Conservation (phyloP, 2,797 vertebrate species). For the Smutsia temminckii region DNA sequence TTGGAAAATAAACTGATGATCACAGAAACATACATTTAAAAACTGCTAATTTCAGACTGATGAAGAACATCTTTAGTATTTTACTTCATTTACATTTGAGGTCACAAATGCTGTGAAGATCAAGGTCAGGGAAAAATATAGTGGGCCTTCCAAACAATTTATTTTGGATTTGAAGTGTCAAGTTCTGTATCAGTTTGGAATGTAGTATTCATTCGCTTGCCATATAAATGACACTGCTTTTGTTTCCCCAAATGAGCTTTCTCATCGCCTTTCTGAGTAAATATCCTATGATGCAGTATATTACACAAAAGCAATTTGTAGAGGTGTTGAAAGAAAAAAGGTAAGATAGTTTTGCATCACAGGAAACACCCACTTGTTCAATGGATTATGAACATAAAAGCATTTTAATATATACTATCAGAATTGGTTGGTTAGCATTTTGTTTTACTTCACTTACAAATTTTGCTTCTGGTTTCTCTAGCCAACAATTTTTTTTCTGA, state of each 20-base stretch:
- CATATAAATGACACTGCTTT: slow-evolving; percentile 72
- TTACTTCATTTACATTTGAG: slow-evolving; percentile 76
- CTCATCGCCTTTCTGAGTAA: slow-evolving; percentile 62
- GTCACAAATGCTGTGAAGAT: slow-evolving; percentile 72
- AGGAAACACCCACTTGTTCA: slow-evolving; percentile 57
- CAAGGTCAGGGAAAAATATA: slow-evolving; percentile 73
- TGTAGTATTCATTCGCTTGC: slow-evolving; percentile 59
- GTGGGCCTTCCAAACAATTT: slow-evolving; percentile 75
- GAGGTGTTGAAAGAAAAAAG: slow-evolving; percentile 58
- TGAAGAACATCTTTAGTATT: slow-evolving; percentile 55
- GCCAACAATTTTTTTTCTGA: slow-evolving; percentile 1
- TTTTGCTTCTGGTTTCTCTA: slow-evolving; percentile 22
- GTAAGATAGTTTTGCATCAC: slow-evolving; percentile 33
- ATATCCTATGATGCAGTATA: slow-evolving; percentile 48
- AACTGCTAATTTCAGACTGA: slow-evolving; percentile 76
- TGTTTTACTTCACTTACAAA: slow-evolving; percentile 18
- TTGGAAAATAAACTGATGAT: slow-evolving; percentile 83
- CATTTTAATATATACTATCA: slow-evolving; percentile 54
- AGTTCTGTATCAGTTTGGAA: slow-evolving; percentile 69
- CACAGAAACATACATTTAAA: slow-evolving; percentile 79
- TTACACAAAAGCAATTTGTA: slow-evolving; percentile 72
- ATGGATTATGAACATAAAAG: slow-evolving; percentile 55
- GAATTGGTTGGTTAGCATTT: slow-evolving; percentile 49
- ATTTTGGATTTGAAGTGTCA: slow-evolving; percentile 78
- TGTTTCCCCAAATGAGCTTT: slow-evolving; percentile 78